Evolutionary conservation across 2,113 vertebrate genomes (phyloP).

Genomic region (Ifrita kowaldi): DNA sequence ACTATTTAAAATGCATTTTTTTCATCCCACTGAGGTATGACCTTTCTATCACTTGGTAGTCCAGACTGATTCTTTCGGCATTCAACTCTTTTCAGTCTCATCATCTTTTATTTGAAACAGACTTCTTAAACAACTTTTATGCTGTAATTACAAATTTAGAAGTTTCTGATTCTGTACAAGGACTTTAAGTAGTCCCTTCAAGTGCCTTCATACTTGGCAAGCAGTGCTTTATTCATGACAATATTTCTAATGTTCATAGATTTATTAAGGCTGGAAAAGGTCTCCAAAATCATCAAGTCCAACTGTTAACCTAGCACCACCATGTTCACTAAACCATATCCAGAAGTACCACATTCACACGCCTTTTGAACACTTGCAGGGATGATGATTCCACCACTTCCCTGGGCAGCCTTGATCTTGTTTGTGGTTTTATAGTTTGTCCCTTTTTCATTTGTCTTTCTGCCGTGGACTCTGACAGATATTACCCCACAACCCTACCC

Average conservation of each 20-base stretch:
- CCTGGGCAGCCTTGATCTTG: neutral
- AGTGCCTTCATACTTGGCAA: neutral
- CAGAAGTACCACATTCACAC: neutral
- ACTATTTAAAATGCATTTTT: neutral
- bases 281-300: neutral
- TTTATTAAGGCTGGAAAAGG: neutral
- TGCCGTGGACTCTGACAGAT: neutral
- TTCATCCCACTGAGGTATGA: neutral
- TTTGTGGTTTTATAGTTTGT: neutral
- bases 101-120: neutral
- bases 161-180: neutral
- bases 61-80: neutral
- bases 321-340: neutral
- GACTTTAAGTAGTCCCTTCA: neutral
- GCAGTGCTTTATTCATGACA: neutral
- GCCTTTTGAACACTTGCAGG: neutral
- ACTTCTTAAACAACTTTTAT: neutral
- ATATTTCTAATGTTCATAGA: neutral
- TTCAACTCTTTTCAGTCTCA: neutral
- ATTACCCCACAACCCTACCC: neutral
- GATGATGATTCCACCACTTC: neutral
- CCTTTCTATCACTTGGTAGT: neutral
- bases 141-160: neutral
- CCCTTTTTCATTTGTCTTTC: neutral
- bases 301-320: neutral